Evolutionary conservation across 2,113 vertebrate genomes (phyloP), one percentile per base, ranked within the genome.

Genomic region (Mugil cephalus): DNA sequence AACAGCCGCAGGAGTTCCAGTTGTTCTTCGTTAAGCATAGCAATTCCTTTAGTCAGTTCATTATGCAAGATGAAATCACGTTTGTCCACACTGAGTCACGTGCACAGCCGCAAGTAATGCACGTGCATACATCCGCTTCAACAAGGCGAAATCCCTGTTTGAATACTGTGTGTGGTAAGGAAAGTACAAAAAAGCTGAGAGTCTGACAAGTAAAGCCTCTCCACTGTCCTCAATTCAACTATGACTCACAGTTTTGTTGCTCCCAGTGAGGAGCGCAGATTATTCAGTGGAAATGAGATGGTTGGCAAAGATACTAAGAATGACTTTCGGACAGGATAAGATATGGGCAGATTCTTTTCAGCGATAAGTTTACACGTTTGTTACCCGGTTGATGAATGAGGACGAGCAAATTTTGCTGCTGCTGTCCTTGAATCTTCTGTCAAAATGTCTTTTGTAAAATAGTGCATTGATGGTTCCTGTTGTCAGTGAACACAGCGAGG

Each of bases 181-280:
- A 77, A 77, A 46, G 75, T 67, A 65, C 18, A 60, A 71, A 75
- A 73, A 15, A 63, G 43, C 53, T 74, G 54, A 79, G 50, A 74
- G 70, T 47, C 72, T 87, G 78, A 88, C 73, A 79, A 72, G 71
- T 84, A 62, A 74, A 79, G 77, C 66, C 24, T 71, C 63, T 72
- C 62, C 42, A 19, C 58, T 87, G 80, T 88, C 86, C 80, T 88
- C 66, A 36, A 17, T 82, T 90, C 65, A 88, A 87, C 88, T 79
- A 54, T 88, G 86, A 91, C 66, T 90, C 91, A 88, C 64, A 56
- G 62, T 69, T 63, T 53, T 38, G 45, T 72, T 56, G 66, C 70
- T 82, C 68, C 50, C 68, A 73, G 68, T 46, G 77, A 79, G 69
- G 70, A 80, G 79, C 62, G 67, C 38, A 76, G 64, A 74, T 77